Evolutionary conservation across 2,888 invertebrate genomes (phyloP).

Genomic region (Heliconius ethilla): DNA sequence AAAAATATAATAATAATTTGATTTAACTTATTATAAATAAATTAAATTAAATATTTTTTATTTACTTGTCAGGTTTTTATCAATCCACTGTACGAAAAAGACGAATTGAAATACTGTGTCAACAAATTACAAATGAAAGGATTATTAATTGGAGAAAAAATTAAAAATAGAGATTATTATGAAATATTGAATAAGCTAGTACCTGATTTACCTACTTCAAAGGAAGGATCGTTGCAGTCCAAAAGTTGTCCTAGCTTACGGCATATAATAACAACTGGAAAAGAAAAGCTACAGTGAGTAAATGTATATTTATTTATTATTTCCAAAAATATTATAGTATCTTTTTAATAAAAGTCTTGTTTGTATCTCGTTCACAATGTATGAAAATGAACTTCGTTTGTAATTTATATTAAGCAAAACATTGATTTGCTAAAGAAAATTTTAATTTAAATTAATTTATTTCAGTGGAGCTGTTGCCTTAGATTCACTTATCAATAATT

Average conservation of each 20-base stretch:
- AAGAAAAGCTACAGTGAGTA: constrained; percentile 80
- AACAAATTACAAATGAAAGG: constrained; percentile 87
- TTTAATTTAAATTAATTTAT: constrained; percentile 19
- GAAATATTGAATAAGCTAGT: constrained; percentile 80
- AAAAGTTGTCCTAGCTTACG: constrained; percentile 76
- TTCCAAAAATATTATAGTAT: constrained; percentile 17
- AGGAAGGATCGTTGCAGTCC: constrained; percentile 75
- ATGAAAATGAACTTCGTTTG: neutral
- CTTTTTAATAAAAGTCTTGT: too few relatives aligned
- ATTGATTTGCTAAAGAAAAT: neutral
- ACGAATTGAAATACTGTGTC: constrained; percentile 88
- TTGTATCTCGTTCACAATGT: too few relatives aligned
- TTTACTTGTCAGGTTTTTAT: constrained; percentile 84
- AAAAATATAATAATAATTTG: too few relatives aligned
- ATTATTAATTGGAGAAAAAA: constrained; percentile 84
- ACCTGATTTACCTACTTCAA: constrained; percentile 79
- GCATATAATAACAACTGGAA: constrained; percentile 81
- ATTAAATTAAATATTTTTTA: too few relatives aligned
- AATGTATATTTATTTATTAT: neutral
- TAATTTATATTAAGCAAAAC: too few relatives aligned
- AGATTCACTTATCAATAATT: constrained; percentile 56
- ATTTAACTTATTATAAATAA: too few relatives aligned
- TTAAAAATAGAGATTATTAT: constrained; percentile 86
- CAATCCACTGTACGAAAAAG: constrained; percentile 88
- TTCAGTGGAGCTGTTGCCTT: constrained; percentile 64